Conservation (phyloP, 2,888 invertebrate species). For the Boloria euphrosyne region DNA sequence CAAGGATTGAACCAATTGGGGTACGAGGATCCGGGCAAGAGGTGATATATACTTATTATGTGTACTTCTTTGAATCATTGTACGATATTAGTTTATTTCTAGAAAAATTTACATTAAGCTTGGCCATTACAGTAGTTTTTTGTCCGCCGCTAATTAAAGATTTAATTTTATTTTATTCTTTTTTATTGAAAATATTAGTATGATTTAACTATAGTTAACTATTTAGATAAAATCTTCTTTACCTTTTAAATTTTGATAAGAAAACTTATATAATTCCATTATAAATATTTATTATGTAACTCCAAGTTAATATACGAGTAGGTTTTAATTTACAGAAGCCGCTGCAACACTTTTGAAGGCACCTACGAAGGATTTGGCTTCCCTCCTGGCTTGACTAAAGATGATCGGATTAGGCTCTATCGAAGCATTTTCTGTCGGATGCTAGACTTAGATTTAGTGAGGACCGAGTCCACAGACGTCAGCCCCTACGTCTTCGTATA, state of each 20-base stretch:
- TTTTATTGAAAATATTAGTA: no score
- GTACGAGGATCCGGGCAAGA: conserved; percentile 50
- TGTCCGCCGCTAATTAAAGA: no score
- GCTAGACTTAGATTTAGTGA: conserved; percentile 69
- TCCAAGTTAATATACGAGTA: not conserved
- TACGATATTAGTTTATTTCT: no score
- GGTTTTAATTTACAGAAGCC: conserved; percentile 59
- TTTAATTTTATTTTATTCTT: no score
- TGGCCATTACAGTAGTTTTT: no score
- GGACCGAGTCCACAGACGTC: conserved; percentile 46
- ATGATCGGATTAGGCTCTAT: conserved; percentile 83
- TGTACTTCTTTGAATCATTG: no score
- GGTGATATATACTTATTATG: conserved; percentile 50
- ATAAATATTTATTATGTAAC: no score
- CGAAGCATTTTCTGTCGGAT: conserved; percentile 90
- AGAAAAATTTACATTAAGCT: no score
- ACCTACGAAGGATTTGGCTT: conserved; percentile 88
- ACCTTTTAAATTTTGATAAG: no score
- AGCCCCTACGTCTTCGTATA: conserved; percentile 85
- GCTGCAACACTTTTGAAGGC: conserved; percentile 86
- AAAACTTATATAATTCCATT: no score
- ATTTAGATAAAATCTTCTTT: no score
- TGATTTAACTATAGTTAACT: no score
- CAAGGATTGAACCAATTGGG: conserved; percentile 54
- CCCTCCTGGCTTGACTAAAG: conserved; percentile 81